Evolutionary conservation across 2,797 vertebrate species (phyloP).

Genomic region (Pseudotriccus pelzelni): DNA sequence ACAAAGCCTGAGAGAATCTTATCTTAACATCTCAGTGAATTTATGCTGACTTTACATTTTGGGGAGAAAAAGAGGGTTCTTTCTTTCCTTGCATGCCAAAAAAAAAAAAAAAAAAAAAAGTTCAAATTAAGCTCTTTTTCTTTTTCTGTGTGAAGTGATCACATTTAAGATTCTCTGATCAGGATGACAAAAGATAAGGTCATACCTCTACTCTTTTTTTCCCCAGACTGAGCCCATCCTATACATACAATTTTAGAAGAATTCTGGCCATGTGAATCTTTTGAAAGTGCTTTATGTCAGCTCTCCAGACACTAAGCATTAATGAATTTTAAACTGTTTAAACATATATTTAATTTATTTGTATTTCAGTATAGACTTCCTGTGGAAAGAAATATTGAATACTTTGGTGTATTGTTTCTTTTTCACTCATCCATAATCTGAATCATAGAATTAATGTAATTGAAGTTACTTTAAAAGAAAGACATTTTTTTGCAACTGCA

Average conservation of each 20-base stretch:
- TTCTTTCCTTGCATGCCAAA: background rate
- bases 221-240: fast-evolving
- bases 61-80: fast-evolving
- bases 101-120: background rate
- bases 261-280: background rate
- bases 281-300: background rate
- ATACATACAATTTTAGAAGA: background rate
- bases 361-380: background rate
- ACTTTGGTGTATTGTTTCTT: background rate
- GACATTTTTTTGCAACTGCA: background rate
- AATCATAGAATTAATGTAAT: background rate
- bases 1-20: background rate
- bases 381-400: background rate
- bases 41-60: background rate
- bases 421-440: background rate
- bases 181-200: background rate
- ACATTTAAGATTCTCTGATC: background rate
- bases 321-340: background rate
- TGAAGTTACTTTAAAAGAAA: background rate
- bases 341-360: background rate
- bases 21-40: background rate
- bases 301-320: background rate
- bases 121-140: background rate
- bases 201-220: background rate
- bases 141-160: background rate